Evolutionary conservation across 1,140 invertebrate species (phyloP), one percentile per base, ranked within the genome.

Genomic region (Littorina saxatilis): DNA sequence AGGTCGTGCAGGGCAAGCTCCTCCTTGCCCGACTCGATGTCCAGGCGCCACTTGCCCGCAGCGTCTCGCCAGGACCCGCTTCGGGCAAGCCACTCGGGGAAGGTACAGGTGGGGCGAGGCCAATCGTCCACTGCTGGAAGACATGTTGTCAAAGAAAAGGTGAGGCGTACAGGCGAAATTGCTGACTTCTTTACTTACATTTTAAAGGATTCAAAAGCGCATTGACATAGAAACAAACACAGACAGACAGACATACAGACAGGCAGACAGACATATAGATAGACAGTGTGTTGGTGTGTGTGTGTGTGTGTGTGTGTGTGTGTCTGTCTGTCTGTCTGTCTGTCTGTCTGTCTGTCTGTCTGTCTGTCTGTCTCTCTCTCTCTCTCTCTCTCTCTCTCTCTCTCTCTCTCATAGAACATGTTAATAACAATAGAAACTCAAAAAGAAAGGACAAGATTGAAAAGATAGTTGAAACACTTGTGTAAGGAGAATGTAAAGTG

Each of bases 51-150:
- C 32, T 55, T 43, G 66, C 79, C 79, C 5, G 43, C 79, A 23
- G 74, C 66, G 37, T 80, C 79, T 5, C 79, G 79, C 79, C 79
- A 80, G 23, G 50, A 68, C 9, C 52, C 35, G n/a, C 40, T 58
- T 23, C 40, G 32, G 11, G 35, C 37, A 47, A 80, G 17, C 43
- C 43, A 80, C 3, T 40, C 29, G 23, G 79, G 79, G 68, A 80
- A 80, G 20, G 52, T 13, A 39, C 79, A 80, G 11, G 47, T 5
- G 0, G 79, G 79, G 17, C 55, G 79, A 2, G 79, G 79, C 79
- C 79, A 80, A 1, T 58, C 35, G 20, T 80, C 79, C 52, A 52
- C 55, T 15, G 32, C 79, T 80, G 52, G 70, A 2, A 75, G 13
- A 23, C n/a, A n/a, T n/a, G n/a, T n/a, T n/a, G n/a, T n/a, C n/a